A percentile compares a stretch with the other conserved stretches of the same genome.
These are phyloP conservation scores for Coleophora flavipennella DNA, from an alignment of 2,888 invertebrate genomes.

Conservation along the genomic window DNA sequence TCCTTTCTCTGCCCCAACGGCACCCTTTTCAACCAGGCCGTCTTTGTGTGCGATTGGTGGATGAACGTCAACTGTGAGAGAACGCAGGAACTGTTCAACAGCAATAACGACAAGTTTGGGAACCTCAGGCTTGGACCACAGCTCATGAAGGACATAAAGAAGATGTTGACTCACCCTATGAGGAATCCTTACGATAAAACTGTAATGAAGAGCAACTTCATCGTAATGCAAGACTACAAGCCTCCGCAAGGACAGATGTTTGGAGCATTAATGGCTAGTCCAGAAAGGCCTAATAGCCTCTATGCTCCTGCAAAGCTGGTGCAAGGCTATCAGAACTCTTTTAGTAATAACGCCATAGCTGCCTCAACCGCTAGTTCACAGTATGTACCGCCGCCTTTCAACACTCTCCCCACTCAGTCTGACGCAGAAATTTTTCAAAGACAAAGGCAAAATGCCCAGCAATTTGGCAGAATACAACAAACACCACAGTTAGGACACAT, in stretches of 20 bases:
- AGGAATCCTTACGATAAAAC: conserved; percentile 49
- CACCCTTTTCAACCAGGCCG: conserved; percentile 77
- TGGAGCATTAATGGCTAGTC: conserved; percentile 37
- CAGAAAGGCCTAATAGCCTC: conserved; percentile 42
- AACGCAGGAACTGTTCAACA: conserved; percentile 48
- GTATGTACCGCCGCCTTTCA: conserved; percentile 36
- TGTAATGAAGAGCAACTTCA: conserved; percentile 41
- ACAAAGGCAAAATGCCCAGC: conserved; percentile 37
- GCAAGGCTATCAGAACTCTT: conserved; percentile 29
- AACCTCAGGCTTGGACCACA: conserved; percentile 66
- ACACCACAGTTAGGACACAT: conserved; percentile 1
- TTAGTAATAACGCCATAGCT: conserved; percentile 35
- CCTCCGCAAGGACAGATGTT: conserved; percentile 54
- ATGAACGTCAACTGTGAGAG: conserved; percentile 75
- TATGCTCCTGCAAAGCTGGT: conserved; percentile 45
- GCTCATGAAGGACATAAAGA: conserved; percentile 70
- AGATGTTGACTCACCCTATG: conserved; percentile 70
- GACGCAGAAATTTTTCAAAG: conserved; percentile 38
- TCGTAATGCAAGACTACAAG: conserved; percentile 60
- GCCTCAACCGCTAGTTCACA: conserved; percentile 51
- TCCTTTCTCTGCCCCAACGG: conserved; percentile 79
- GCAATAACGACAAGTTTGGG: conserved; percentile 55
- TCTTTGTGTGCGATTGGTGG: conserved; percentile 80
- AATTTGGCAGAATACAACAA: conserved; percentile 19
- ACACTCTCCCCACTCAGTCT: conserved; percentile 24